Base-by-base conservation (phyloP, 2,113 vertebrate species). In the Aphyosemion australe region DNA sequence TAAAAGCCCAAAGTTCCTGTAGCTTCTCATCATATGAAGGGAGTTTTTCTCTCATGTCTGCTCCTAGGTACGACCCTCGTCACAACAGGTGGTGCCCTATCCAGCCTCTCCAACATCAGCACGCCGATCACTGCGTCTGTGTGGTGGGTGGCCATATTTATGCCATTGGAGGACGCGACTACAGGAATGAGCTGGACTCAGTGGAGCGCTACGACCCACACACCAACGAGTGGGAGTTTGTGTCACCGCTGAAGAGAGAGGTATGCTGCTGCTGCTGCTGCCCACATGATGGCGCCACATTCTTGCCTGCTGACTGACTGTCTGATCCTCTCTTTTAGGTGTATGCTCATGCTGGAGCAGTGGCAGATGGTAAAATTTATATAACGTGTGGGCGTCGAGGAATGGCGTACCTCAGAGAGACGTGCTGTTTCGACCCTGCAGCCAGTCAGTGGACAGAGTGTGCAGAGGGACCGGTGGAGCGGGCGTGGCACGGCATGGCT, bases 41-140 rank as follows among this genome's bases (percentile, higher is more conserved):
- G 5, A 7, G 34, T 37, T 37, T 37, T 10, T 37, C 34, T 37
- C 1, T 13, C 20, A 14, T 46, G 12, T 37, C 16, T 0, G 0
- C 42, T 61, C 15, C 20, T 9, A 99, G 97, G 85, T 99, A 98
- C 8, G 97, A 99, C 86, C 97, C 97, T 0, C 92, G 97, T 57
- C 95, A 98, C 91, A 98, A 98, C 89, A 92, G 84, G 64, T 99
- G 97, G 97, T 95, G 95, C 88, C 80, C 93, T 81, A 95, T 99
- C 86, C 93, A 95, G 85, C 88, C 97, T 20, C 87, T 99, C 76
- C 96, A 94, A 88, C 95, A 94, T 61, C 94, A 96, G 79, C 97
- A 95, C 0, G 95, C 97, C 0, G 96, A 99, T 86, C 94, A 98
- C 76, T 96, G 94, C 6, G 94, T 99, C 39, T 99, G 97, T 65